Percentiles rank a stretch among this genome's conserved stretches.
Evolutionary conservation across 2,113 vertebrate species (phyloP).

Genomic region (Daubentonia madagascariensis): DNA sequence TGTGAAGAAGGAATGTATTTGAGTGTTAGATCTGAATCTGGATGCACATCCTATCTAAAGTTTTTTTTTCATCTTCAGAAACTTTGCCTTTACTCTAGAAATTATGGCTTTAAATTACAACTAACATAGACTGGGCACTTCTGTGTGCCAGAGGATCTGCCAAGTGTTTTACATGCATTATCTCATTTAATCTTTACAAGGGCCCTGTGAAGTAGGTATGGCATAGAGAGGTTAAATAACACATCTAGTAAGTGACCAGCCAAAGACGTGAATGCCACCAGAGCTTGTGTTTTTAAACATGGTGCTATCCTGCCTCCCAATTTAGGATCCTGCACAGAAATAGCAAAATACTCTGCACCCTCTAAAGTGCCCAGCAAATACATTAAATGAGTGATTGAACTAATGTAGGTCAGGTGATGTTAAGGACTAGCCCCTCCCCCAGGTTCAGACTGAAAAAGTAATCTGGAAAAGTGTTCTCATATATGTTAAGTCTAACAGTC

Average conservation of each 20-base stretch:
- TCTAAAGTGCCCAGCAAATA: not conserved
- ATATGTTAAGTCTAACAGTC: not conserved
- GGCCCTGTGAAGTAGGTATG: not conserved
- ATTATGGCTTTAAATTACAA: not conserved
- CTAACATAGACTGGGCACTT: not conserved
- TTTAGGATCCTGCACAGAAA: not conserved
- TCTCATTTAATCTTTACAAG: not conserved
- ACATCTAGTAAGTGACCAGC: not conserved
- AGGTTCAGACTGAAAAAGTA: not conserved
- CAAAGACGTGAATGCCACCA: not conserved
- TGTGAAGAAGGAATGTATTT: not conserved
- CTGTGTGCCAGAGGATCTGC: not conserved
- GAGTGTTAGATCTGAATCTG: not conserved
- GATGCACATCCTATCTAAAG: not conserved
- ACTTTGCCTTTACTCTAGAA: not conserved
- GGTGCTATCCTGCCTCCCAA: not conserved
- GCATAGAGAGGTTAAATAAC: not conserved
- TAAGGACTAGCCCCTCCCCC: not conserved
- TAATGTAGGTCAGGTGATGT: not conserved
- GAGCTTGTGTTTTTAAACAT: not conserved
- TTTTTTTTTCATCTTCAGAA: not conserved
- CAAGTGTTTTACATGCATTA: not conserved
- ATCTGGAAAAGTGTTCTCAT: not conserved
- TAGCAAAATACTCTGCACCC: not conserved
- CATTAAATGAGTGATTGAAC: not conserved